Evolutionary conservation across 2,797 vertebrate genomes (phyloP).

Genomic region (Morus bassanus): DNA sequence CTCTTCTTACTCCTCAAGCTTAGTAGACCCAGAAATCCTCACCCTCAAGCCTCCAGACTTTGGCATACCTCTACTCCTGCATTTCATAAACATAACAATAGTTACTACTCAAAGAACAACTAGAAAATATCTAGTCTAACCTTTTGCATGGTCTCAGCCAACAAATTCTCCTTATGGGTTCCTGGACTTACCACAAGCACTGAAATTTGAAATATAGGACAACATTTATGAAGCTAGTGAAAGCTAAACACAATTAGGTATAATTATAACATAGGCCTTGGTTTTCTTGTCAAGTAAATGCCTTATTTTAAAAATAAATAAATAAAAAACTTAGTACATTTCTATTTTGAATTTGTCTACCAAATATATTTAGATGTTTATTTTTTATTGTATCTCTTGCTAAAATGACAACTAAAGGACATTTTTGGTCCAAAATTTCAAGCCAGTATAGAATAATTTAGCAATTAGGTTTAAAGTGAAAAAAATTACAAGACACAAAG

Average conservation of each 20-base stretch:
- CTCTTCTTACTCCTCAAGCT: background rate
- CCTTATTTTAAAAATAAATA: background rate
- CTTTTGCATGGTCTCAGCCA: background rate
- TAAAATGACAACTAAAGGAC: background rate
- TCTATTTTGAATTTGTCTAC: background rate
- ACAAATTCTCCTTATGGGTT: background rate
- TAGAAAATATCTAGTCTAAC: background rate
- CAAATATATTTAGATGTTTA: background rate
- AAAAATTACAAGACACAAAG: background rate
- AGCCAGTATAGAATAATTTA: background rate
- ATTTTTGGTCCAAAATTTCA: background rate
- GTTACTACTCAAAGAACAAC: background rate
- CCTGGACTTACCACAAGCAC: background rate
- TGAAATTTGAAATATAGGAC: background rate
- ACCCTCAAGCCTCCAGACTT: background rate
- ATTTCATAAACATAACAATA: background rate
- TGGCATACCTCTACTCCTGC: background rate
- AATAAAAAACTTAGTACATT: background rate
- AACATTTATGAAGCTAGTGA: background rate
- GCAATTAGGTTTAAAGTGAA: background rate
- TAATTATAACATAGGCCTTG: background rate
- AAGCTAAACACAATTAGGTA: background rate
- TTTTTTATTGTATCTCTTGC: background rate
- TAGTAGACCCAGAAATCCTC: background rate
- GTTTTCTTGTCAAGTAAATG: background rate